phyloP scores from a whole-genome alignment of 2,797 vertebrate genomes.

The Pelobates cultripes region DNA sequence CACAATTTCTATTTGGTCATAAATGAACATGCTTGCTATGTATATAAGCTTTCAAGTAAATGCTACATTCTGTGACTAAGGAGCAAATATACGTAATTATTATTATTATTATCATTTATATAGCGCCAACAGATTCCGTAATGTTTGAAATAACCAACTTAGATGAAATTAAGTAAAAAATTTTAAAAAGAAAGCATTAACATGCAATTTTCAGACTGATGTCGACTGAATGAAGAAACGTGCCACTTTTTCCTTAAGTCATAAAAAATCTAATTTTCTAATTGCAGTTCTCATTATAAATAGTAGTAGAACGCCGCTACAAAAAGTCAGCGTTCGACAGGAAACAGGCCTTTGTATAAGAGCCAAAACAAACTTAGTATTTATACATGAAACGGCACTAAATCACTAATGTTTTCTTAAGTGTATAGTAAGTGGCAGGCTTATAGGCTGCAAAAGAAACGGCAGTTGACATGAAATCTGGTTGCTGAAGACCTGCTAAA shows the following conservation, averaged over 20 bases:
- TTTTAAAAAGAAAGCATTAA: too few species aligned
- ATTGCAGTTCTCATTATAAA: background rate
- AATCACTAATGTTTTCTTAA: constrained; percentile 7
- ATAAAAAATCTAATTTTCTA: background rate
- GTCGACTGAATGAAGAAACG: background rate
- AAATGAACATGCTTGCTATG: too few species aligned
- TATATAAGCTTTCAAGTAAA: too few species aligned
- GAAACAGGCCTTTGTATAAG: background rate
- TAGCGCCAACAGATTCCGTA: too few species aligned
- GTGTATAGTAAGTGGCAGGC: background rate
- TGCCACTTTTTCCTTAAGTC: background rate
- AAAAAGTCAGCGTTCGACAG: background rate
- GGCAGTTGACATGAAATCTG: background rate
- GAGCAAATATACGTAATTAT: too few species aligned
- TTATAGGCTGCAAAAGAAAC: background rate
- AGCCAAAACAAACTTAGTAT: constrained; percentile 1
- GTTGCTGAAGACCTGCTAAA: background rate
- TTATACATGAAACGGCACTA: constrained; percentile 1
- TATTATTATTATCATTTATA: too few species aligned
- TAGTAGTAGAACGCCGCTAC: background rate
- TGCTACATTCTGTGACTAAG: too few species aligned
- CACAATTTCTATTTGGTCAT: too few species aligned
- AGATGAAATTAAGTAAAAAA: too few species aligned
- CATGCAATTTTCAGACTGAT: background rate
- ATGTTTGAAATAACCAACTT: too few species aligned